Percentiles rank a stretch among this genome's conserved stretches.
These are phyloP conservation scores for Mus spicilegus DNA, from an alignment of 2,113 vertebrate species.

Conservation along the genomic window DNA sequence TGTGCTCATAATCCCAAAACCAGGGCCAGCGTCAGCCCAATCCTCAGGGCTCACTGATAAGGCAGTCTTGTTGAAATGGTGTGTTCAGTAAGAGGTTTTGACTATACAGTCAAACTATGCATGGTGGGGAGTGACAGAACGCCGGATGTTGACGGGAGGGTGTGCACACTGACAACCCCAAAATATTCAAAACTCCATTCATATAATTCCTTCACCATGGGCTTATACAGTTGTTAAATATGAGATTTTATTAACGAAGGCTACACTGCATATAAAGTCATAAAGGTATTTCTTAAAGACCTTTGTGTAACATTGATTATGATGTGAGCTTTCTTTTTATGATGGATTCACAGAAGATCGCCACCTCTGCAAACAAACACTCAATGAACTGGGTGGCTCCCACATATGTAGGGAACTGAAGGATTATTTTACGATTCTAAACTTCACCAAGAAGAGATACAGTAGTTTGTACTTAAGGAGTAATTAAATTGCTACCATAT, in stretches of 20 bases:
- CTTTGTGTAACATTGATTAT: not conserved
- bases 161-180: not conserved
- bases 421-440: not conserved
- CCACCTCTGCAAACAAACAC: not conserved
- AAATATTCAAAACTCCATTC: not conserved
- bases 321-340: not conserved
- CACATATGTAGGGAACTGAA: not conserved
- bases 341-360: not conserved
- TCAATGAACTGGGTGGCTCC: not conserved
- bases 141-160: not conserved
- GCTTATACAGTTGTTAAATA: not conserved
- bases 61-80: not conserved
- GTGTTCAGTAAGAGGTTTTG: not conserved
- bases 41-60: not conserved
- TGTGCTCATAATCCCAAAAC: not conserved
- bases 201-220: not conserved
- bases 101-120: not conserved
- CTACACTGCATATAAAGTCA: not conserved
- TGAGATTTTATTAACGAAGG: not conserved
- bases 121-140: not conserved
- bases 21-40: not conserved
- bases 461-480: not conserved
- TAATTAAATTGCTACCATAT: not conserved
- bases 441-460: not conserved
- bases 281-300: not conserved